Conservation (phyloP, 2,797 vertebrate species). For the Xiphophorus birchmanni region DNA sequence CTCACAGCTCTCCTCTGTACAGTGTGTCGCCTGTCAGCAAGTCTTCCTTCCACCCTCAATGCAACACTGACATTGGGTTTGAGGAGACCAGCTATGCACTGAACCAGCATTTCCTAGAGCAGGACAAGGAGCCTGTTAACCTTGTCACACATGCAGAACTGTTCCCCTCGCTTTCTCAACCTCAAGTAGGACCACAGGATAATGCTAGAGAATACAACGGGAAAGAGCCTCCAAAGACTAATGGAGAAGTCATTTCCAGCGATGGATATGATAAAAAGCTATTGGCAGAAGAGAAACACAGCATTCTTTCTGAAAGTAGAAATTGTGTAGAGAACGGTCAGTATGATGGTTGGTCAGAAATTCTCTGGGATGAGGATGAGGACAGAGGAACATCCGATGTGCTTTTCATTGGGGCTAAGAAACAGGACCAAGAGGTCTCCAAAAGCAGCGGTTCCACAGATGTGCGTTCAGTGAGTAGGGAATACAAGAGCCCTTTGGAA, state of each 20-base stretch:
- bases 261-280: constrained; percentile 32
- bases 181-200: constrained; percentile 54
- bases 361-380: constrained; percentile 33
- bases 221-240: constrained; percentile 55
- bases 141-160: constrained; percentile 59
- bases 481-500: constrained; percentile 76
- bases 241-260: constrained; percentile 45
- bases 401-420: constrained; percentile 64
- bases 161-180: constrained; percentile 60
- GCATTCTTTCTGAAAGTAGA: constrained; percentile 27
- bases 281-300: constrained; percentile 34
- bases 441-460: constrained; percentile 39
- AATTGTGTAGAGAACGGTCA: constrained; percentile 64
- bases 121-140: constrained; percentile 60
- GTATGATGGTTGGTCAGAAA: constrained; percentile 43
- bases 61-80: constrained; percentile 61
- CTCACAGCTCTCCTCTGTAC: constrained; percentile 66
- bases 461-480: constrained; percentile 59
- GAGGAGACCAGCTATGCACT: constrained; percentile 53
- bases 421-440: constrained; percentile 46
- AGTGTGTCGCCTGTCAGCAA: constrained; percentile 71
- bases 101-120: constrained; percentile 70
- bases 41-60: constrained; percentile 68
- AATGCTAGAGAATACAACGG: constrained; percentile 31
- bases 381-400: constrained; percentile 50